These are phyloP conservation scores for Neodiprion lecontei DNA, from an alignment of 1,140 invertebrate species.

Conservation along the genomic window DNA sequence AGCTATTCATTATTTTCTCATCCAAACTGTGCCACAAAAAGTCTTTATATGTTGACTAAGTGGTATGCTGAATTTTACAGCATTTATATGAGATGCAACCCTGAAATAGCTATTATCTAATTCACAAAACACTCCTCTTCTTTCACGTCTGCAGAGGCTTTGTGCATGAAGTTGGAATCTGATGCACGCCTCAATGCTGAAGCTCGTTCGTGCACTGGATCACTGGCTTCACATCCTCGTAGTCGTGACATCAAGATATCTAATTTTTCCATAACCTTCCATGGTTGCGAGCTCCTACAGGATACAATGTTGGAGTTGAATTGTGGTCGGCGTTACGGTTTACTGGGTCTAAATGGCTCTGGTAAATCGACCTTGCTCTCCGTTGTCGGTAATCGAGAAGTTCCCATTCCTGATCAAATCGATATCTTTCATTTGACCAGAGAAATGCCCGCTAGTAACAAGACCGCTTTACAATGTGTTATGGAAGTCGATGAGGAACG, in stretches of 20 bases:
- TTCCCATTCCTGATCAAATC: constrained; percentile 95
- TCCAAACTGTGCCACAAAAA: too few species aligned
- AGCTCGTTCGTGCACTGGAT: constrained; percentile 93
- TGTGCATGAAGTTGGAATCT: constrained; percentile 87
- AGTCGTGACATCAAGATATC: constrained; percentile 97
- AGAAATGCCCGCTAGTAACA: constrained; percentile 96
- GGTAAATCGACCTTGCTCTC: constrained; percentile 92
- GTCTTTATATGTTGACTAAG: too few species aligned
- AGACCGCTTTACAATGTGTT: constrained; percentile 91
- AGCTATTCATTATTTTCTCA: too few species aligned
- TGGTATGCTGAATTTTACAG: not conserved
- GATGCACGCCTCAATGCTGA: constrained; percentile 92
- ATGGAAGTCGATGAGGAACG: constrained; percentile 98
- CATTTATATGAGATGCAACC: constrained; percentile 1
- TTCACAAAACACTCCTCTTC: constrained; percentile 9
- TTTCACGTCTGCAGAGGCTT: constrained; percentile 69
- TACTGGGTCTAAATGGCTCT: constrained; percentile 96
- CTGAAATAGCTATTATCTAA: constrained; percentile 20
- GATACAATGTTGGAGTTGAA: constrained; percentile 97
- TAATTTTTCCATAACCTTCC: constrained; percentile 97
- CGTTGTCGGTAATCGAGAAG: constrained; percentile 90
- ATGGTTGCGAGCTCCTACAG: constrained; percentile 93
- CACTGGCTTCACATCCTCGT: constrained; percentile 91
- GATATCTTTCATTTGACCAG: constrained; percentile 98
- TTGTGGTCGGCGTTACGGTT: constrained; percentile 94